phyloP scores from a whole-genome alignment of 92 coral and sea anemone genomes.

The Isaurus tuberculatus region DNA sequence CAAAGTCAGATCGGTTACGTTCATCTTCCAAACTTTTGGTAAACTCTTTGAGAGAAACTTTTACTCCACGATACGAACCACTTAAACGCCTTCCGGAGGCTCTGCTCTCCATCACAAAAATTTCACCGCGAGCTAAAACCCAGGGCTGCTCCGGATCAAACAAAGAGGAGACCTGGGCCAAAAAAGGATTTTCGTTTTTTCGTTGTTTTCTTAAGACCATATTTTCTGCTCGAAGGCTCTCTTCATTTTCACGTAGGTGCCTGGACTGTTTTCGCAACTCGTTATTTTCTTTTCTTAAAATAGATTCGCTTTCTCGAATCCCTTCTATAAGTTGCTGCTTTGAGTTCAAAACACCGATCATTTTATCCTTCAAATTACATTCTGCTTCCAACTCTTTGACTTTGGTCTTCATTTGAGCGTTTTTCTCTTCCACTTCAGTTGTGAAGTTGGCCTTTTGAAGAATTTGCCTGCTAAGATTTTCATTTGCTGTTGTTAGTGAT shows the following conservation, averaged over 20 bases:
- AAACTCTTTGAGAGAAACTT: slow-evolving; percentile 28
- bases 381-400: slow-evolving; percentile 18
- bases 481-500: slow-evolving; percentile 10
- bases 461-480: slow-evolving; percentile 22
- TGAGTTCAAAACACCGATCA: slow-evolving; percentile 20
- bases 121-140: slow-evolving; percentile 28
- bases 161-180: slow-evolving; percentile 30
- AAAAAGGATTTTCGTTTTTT: slow-evolving; percentile 15
- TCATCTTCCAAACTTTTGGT: slow-evolving; percentile 23
- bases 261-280: slow-evolving; percentile 40
- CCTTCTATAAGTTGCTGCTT: slow-evolving; percentile 32
- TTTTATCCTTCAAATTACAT: slow-evolving; percentile 28
- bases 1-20: slow-evolving; percentile 38
- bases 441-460: slow-evolving; percentile 7
- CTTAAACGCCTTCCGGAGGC: neutral
- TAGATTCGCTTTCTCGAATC: slow-evolving; percentile 30
- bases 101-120: slow-evolving; percentile 7
- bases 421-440: slow-evolving; percentile 4
- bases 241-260: slow-evolving; percentile 30
- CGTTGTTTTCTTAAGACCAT: slow-evolving; percentile 28
- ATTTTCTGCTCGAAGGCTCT: slow-evolving; percentile 25
- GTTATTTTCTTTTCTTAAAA: slow-evolving; percentile 36
- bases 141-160: slow-evolving; percentile 44
- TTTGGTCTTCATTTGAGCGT: neutral
- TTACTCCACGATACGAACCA: slow-evolving; percentile 18